phyloP scores from a whole-genome alignment of 2,113 vertebrate species.

The Alaudala cheleensis region DNA sequence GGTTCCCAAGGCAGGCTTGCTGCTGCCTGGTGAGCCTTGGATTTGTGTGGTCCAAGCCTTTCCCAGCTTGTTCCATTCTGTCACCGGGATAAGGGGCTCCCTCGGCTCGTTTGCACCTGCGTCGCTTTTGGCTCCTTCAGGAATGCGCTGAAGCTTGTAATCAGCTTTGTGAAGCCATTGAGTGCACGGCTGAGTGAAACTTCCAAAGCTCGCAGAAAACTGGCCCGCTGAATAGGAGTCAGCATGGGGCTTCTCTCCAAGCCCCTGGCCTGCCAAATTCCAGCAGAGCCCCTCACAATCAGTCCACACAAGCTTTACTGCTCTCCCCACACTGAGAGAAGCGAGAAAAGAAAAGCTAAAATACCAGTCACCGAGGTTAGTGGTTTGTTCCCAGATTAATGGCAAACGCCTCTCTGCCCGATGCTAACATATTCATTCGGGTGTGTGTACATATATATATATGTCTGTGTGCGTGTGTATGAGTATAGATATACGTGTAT shows the following conservation, averaged over 20 bases:
- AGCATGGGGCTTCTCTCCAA: conserved; percentile 97
- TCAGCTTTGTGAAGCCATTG: conserved; percentile 99
- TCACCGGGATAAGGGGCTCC: conserved; percentile 86
- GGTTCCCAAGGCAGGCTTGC: conserved; percentile 82
- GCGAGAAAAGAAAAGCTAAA: conserved; percentile 80
- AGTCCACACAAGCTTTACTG: conserved; percentile 86
- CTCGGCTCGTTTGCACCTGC: conserved; percentile 96
- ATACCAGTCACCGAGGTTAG: conserved; percentile 79
- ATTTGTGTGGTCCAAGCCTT: conserved; percentile 93
- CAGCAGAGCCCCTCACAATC: conserved; percentile 98
- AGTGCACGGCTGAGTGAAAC: conserved; percentile 97
- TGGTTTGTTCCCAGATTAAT: conserved; percentile 85
- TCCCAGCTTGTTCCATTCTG: conserved; percentile 88
- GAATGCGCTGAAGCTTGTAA: conserved; percentile 99
- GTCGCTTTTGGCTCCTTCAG: conserved; percentile 95
- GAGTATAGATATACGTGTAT: no score
- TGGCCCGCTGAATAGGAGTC: conserved; percentile 92
- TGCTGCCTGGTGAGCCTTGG: conserved; percentile 84
- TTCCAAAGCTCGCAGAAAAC: conserved; percentile 94
- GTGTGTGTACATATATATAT: neutral
- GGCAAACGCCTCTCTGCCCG: conserved; percentile 63
- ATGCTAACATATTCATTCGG: conserved; percentile 8
- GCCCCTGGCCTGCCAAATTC: conserved; percentile 94
- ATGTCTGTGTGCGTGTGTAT: neutral
- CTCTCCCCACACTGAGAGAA: conserved; percentile 77